Evolutionary conservation across 2,888 invertebrate species (phyloP), one percentile per base, ranked within the genome.

Genomic region (Athrips mouffetella): DNA sequence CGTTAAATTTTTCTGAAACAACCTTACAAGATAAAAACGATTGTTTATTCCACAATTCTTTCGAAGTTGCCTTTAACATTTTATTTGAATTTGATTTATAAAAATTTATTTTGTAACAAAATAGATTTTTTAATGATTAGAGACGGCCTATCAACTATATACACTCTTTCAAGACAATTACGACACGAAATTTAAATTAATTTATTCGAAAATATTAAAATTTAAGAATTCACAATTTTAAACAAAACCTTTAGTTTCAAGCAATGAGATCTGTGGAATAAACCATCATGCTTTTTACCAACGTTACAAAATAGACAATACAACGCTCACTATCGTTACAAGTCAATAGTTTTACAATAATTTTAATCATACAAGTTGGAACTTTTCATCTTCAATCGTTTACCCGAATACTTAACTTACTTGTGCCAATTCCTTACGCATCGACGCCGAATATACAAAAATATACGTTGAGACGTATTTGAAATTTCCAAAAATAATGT

Each of bases 1-100:
- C 80, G 83, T 85, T 87, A 87, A 86, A 87, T 83, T 88, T 88
- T 87, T 86, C 86, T 81, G 86, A 87, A 88, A 88, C 87, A 87
- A 80, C 68, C 82, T 81, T 86, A 85, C 66, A 73, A 49, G 5
- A 45, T 52, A 49, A 55, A 75, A 80, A 37, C 4, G 21, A 11
- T n/a, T 8, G 21, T 37, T 37, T 21, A 37, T 11, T 37, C 37
- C 11, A 37, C 37, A 21, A 20, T 6, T 18, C 21, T 27, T 27
- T 27, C 11, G 15, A 6, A 15, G 8, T n/a, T n/a, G 13, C 6
- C 15, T 31, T 31, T 11, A 1, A 3, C 29, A 29, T 29, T 10
- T 31, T 10, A 11, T 11, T 30, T 11, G n/a, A n/a, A 6, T 13
- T 6, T 31, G 13, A 15, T 6, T 5, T 31, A 11, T n/a, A n/a